Base-by-base conservation (phyloP, 2,888 invertebrate genomes). In the Trypoxylon attenuatum region DNA sequence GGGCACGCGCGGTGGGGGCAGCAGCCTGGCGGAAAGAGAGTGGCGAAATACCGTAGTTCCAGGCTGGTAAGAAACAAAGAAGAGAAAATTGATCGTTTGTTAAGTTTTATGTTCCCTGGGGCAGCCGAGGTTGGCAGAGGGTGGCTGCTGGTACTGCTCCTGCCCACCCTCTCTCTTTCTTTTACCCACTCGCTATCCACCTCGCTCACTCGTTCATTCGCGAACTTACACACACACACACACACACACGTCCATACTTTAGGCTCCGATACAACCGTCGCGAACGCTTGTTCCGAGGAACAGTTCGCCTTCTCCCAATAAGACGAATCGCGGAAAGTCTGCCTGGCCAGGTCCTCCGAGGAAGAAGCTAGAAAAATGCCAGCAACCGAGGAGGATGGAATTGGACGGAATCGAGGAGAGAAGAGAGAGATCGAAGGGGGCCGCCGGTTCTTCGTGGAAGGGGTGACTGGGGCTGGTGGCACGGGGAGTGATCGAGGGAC, bases 61-160 rank as follows among this genome's bases (percentile, higher is more conserved):
- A 68, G 69, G 49, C 71, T 65, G 77, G 72, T 76, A 81, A 80
- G 80, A 79, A 81, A 84, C 82, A 84, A 84, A 84, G 83, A 82
- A 76, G 77, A 79, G 81, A 84, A 84, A 84, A 82, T 84, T 82
- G 82, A 83, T 84, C 83, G 84, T 84, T 83, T 80, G 82, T 84
- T 83, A 83, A 83, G 83, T 83, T 83, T 83, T 80, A 83, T 80
- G 77, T 79, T 80, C 78, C 76, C 66, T 72, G 69, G 62, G 67
- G 63, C 68, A 61, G 67, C 64, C 43, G 50, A 51, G 56, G 67
- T 64, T 56, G 71, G 53, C 60, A 62, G 68, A 59, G 51, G 33
- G 25, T 38, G 42, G 23, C 47, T 23, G 15, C n/a, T 18, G 19
- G n/a, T 25, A 13, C 8, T 13, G 16, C 53, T 46, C 27, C 39